phyloP scores from a whole-genome alignment of 2,113 vertebrate genomes.

The Tachycineta bicolor region DNA sequence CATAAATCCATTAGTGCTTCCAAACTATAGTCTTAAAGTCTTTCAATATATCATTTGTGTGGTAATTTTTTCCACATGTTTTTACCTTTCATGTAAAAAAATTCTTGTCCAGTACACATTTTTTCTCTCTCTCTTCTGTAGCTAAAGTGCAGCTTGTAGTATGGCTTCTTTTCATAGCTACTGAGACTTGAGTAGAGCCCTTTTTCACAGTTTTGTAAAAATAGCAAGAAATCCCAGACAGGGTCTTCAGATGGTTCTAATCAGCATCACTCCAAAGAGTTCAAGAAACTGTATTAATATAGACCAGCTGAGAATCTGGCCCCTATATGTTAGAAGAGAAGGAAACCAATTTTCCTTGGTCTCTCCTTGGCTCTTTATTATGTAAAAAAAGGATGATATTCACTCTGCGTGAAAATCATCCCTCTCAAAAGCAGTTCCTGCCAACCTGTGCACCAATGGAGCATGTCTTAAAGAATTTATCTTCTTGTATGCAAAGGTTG shows the following conservation, averaged over 20 bases:
- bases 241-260: slow-evolving; percentile 50
- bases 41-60: background rate
- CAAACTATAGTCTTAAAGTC: background rate
- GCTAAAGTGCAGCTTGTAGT: background rate
- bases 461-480: background rate
- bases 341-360: background rate
- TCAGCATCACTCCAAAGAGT: background rate
- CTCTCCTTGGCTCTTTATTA: background rate
- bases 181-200: background rate
- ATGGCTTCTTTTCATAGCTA: background rate
- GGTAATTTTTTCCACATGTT: slow-evolving; percentile 16
- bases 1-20: slow-evolving; percentile 1
- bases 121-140: background rate
- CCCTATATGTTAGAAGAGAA: background rate
- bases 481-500: background rate
- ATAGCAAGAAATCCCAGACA: background rate
- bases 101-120: background rate
- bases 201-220: background rate
- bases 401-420: background rate
- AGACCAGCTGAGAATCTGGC: slow-evolving; percentile 26
- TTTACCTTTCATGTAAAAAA: background rate
- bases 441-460: background rate
- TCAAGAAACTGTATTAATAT: slow-evolving; percentile 36
- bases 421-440: background rate
- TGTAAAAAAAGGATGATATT: background rate